Evolutionary conservation across 2,797 vertebrate species (phyloP).

Genomic region (Carapus acus): DNA sequence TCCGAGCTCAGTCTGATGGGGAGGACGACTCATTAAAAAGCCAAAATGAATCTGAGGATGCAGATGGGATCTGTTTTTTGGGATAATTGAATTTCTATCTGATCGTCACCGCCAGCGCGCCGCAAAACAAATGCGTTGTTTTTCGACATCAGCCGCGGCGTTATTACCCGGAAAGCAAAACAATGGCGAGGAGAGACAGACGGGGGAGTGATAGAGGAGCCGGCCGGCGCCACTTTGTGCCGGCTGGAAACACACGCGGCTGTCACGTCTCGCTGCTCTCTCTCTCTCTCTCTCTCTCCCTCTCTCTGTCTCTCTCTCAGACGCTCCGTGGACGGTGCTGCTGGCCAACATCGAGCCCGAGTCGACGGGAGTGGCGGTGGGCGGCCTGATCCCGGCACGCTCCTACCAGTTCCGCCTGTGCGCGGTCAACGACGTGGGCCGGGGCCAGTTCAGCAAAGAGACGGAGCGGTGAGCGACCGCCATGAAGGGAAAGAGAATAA

Average conservation of each 20-base stretch:
- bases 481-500: not conserved
- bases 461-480: constrained; percentile 77
- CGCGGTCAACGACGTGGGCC: constrained; percentile 91
- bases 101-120: constrained; percentile 49
- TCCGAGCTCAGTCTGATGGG: constrained; percentile 33
- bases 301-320: constrained; percentile 56
- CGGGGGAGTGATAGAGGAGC: constrained; percentile 18
- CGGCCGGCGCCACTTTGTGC: too few species aligned
- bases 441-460: constrained; percentile 95
- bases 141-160: constrained; percentile 33
- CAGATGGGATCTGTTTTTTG: constrained; percentile 52
- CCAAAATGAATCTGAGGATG: constrained; percentile 55
- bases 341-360: constrained; percentile 88
- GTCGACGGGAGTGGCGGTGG: constrained; percentile 74
- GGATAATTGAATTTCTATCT: constrained; percentile 63
- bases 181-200: too few species aligned
- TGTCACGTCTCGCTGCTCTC: too few species aligned
- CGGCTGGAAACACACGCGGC: too few species aligned
- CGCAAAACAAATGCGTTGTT: constrained; percentile 52
- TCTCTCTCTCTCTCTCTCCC: too few species aligned
- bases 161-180: constrained; percentile 49
- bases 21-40: constrained; percentile 58
- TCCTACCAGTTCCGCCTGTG: constrained; percentile 98
- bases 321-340: constrained; percentile 89
- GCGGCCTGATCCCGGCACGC: constrained; percentile 86